A percentile compares a stretch with the other conserved stretches of the same genome.
Evolutionary conservation across 2,113 vertebrate species (phyloP).

Genomic region (Cryptomyrus ogoouensis): DNA sequence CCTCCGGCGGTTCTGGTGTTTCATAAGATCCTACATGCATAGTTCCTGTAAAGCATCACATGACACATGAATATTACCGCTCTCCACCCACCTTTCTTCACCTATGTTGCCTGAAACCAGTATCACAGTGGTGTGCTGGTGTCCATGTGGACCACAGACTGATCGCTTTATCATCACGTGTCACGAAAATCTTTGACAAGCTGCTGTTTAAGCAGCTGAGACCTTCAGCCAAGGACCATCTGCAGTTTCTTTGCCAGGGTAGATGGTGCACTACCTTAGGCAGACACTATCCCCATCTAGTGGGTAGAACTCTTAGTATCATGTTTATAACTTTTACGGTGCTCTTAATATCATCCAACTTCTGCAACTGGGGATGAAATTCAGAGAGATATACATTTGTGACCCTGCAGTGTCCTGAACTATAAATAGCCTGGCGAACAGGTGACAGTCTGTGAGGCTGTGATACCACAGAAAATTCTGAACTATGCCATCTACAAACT

Average conservation of each 20-base stretch:
- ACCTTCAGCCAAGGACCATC: background rate
- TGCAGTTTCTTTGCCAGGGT: background rate
- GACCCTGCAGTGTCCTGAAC: background rate
- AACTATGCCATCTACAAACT: background rate
- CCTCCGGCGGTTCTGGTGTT: background rate
- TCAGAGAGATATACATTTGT: background rate
- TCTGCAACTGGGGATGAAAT: background rate
- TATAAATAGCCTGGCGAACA: background rate
- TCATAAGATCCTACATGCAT: background rate
- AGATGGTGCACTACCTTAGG: background rate
- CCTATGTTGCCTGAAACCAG: background rate
- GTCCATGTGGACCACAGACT: background rate
- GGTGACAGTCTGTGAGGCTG: background rate
- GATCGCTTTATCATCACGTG: background rate
- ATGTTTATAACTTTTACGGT: background rate
- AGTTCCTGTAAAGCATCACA: background rate
- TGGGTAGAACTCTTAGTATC: background rate
- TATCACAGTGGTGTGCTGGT: background rate
- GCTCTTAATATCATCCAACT: background rate
- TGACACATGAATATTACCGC: background rate
- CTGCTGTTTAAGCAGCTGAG: background rate
- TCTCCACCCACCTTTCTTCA: background rate
- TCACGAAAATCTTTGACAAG: background rate
- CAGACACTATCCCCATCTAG: background rate
- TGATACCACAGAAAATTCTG: background rate